Base-by-base conservation (phyloP, 2,113 vertebrate genomes). In the Fulmarus glacialis region DNA sequence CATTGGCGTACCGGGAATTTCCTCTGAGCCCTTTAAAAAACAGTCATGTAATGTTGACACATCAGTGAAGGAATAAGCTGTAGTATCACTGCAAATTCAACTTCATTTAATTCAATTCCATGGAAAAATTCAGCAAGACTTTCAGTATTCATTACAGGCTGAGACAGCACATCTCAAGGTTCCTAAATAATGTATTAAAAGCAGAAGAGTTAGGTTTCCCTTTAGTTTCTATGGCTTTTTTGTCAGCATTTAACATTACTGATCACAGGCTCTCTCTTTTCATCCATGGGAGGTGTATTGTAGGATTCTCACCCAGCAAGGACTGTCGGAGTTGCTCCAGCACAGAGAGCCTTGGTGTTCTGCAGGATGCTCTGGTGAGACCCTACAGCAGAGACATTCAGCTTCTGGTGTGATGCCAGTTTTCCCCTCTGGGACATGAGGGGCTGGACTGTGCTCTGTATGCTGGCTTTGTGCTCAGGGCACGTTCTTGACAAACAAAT, bases 111-210 rank as follows among this genome's bases (percentile, higher is more conserved):
- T 84, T 83, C 79, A 47, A 45, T 88, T 67, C 30, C 70, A 55
- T 3, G 1, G 43, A 71, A 92, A 93, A 91, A 60, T 23, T 89
- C 52, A 87, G 34, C 40, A 53, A 82, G 58, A 26, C 4, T 82
- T 92, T 94, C 86, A 74, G 43, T 47, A 93, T 52, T 84, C n/a
- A 5, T 87, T n/a, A 17, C 27, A 74, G 80, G 47, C 77, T 89
- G 82, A 84, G 40, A 56, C 29, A 81, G 58, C 52, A 56, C 52
- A 59, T 82, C 72, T 92, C 48, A 89, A 68, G 8, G 30, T 74
- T 94, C 38, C 32, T 89, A 91, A 92, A 97, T 87, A 89, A 95
- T 91, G 50, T 73, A 91, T 93, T 94, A 72, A 96, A 93, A 94
- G 36, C 48, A 82, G 72, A 84, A 82, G 17, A 72, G 40, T 81